Evolutionary conservation across 2,888 invertebrate species (phyloP).

Genomic region (Actias luna): DNA sequence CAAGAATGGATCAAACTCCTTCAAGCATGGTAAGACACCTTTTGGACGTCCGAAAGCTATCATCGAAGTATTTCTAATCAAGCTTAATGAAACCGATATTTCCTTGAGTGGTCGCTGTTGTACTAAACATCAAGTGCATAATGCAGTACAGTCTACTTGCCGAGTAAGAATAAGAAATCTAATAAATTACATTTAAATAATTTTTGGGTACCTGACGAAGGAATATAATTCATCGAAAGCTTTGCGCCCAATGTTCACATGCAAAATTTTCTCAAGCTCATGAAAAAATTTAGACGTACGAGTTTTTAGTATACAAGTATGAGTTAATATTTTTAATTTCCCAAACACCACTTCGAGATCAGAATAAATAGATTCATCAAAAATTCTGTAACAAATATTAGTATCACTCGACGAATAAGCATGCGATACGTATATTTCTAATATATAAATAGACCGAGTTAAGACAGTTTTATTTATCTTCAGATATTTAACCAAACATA

Average conservation of each 20-base stretch:
- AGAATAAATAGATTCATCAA: constrained; percentile 82
- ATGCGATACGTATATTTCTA: not conserved
- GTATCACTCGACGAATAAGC: constrained; percentile 1
- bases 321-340: constrained; percentile 80
- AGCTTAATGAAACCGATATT: not conserved
- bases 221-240: constrained; percentile 79
- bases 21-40: too few relatives aligned
- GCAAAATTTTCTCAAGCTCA: constrained; percentile 77
- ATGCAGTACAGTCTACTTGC: not conserved
- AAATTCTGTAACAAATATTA: constrained; percentile 77
- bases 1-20: too few relatives aligned
- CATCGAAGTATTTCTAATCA: too few relatives aligned
- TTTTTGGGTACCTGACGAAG: constrained; percentile 66
- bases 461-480: too few relatives aligned
- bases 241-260: constrained; percentile 74
- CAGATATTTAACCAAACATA: too few relatives aligned
- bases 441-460: not conserved
- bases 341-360: constrained; percentile 83
- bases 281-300: constrained; percentile 82
- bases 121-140: not conserved
- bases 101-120: not conserved
- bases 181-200: constrained; percentile 10
- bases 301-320: constrained; percentile 82
- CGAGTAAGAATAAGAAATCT: not conserved
- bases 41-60: not conserved